Base-by-base conservation (phyloP, 1,140 invertebrate species). In the Cyclargus thomasi region DNA sequence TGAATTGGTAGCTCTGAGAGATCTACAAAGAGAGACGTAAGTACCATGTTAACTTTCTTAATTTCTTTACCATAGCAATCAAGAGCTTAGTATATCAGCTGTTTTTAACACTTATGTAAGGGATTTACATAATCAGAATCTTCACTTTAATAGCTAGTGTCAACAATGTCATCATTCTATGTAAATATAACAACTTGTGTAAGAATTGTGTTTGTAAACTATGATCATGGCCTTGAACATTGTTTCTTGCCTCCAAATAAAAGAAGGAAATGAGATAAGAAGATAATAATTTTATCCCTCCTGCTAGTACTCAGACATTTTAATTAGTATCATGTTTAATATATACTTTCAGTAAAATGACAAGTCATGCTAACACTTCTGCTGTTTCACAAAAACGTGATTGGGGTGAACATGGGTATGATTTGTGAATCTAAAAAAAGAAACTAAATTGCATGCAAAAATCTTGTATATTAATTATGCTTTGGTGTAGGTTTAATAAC, bases 1-100 rank as follows among this genome's bases (percentile, higher is more conserved):
- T 63, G 92, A 94, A 75, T 71, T 93, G 18, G 90, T 93, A 72
- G 70, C 82, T 11, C 73, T 92, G n/a, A 83, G 86, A 71, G 89
- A 91, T 74, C 77, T 92, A 5, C 86, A 90, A 69, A 90, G 88
- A 71, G 83, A 90, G 75, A 80, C 75, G 84, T 91, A 73, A 81
- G 80, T 81, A 59, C 11, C 11, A 47, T 16, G 14, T 47, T 16
- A 29, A 4, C 8, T n/a, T 47, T 47, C 2, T 47, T 47, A 1
- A 47, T 16, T 3, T 14, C 39, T 47, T 16, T 0, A 16, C 1
- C 39, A 47, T 3, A 14, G 39, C 5, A 4, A 16, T 47, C 10
- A 47, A 47, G 1, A 47, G 6, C 39, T 16, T 14, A 47, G 39
- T 11, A 47, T 29, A 7, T 29, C 29, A 2, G 23, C 23, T 23